Conservation (phyloP, 2,888 invertebrate genomes). For the Buathra laborator region DNA sequence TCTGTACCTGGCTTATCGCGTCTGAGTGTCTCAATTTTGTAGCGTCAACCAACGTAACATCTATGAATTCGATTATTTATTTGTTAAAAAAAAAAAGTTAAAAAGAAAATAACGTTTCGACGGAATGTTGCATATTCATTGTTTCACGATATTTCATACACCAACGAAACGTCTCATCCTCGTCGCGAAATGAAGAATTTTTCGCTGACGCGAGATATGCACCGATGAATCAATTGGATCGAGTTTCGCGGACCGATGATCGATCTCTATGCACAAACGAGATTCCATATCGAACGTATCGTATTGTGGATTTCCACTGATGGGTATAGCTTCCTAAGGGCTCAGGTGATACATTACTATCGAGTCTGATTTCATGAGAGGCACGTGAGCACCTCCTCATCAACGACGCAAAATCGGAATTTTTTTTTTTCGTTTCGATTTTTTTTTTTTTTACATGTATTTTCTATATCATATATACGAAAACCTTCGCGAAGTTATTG, state of each 20-base stretch:
- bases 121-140: constrained; percentile 14
- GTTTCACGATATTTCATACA: constrained; percentile 25
- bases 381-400: constrained; percentile 32
- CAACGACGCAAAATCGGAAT: constrained; percentile 16
- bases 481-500: constrained; percentile 43
- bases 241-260: constrained; percentile 9
- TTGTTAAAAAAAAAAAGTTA: neutral
- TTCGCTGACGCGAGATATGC: constrained; percentile 44
- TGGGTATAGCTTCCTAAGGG: constrained; percentile 15
- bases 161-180: neutral
- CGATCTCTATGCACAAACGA: constrained; percentile 6
- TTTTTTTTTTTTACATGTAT: constrained; percentile 1
- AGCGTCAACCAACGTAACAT: neutral
- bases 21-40: neutral
- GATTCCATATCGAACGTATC: constrained; percentile 11
- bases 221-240: constrained; percentile 42
- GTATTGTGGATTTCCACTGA: constrained; percentile 6
- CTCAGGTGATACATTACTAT: constrained; percentile 8
- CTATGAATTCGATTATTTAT: constrained; percentile 7
- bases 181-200: neutral
- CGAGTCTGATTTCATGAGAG: constrained; percentile 39
- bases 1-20: neutral
- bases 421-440: neutral
- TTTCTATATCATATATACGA: constrained; percentile 14
- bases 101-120: neutral